Evolutionary conservation across 2,888 invertebrate species (phyloP).

Genomic region (Leptogaster cylindrica): DNA sequence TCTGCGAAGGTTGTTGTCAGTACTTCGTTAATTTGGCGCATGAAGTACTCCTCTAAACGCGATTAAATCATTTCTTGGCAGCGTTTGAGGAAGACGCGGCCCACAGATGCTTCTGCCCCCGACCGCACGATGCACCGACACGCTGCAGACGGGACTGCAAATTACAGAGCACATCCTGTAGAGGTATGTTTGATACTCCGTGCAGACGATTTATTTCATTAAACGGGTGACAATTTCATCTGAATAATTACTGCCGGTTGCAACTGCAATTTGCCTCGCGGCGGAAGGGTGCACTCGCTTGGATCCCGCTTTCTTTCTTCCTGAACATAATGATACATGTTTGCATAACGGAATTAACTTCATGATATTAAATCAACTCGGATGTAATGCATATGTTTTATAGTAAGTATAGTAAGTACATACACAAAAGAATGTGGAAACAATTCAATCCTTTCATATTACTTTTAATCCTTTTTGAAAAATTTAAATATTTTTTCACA

Average conservation of each 20-base stretch:
- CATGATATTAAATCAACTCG: background rate
- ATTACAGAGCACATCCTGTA: too few relatives aligned
- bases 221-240: slow-evolving; percentile 24
- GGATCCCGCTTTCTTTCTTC: background rate
- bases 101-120: too few relatives aligned
- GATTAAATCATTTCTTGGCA: slow-evolving; percentile 23
- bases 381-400: background rate
- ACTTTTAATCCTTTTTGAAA: too few relatives aligned
- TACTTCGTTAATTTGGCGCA: slow-evolving; percentile 28
- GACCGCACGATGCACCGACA: too few relatives aligned
- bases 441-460: too few relatives aligned
- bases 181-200: background rate
- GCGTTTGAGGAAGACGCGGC: too few relatives aligned
- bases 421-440: too few relatives aligned
- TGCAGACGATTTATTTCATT: slow-evolving; percentile 28
- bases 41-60: slow-evolving; percentile 11
- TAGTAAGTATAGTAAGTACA: too few relatives aligned
- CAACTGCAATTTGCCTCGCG: slow-evolving; percentile 1
- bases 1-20: background rate
- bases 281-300: background rate
- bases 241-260: slow-evolving; percentile 20
- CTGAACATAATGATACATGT: slow-evolving; percentile 10
- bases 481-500: too few relatives aligned
- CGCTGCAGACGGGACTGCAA: too few relatives aligned
- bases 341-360: slow-evolving; percentile 21